These are phyloP conservation scores for Nasonia oneida DNA, from an alignment of 2,888 invertebrate species.

Conservation along the genomic window DNA sequence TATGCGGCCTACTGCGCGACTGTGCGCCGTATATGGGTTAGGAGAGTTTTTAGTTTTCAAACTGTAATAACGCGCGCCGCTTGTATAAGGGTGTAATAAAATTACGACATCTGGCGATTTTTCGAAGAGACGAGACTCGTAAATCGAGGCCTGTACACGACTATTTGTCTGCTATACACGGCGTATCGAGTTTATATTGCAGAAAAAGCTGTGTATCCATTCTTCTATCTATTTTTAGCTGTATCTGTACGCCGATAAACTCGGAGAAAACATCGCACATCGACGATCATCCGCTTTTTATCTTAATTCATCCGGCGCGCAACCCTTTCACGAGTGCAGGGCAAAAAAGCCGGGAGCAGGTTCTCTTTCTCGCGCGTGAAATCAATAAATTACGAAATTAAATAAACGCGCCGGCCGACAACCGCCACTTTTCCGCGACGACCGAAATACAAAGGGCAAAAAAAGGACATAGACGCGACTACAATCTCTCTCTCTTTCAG, in stretches of 20 bases:
- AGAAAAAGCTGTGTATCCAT: too few species aligned
- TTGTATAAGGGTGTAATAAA: not conserved
- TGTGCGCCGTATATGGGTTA: not conserved
- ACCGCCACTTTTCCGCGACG: constrained; percentile 35
- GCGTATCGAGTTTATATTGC: too few species aligned
- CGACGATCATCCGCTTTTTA: not conserved
- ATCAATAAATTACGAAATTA: constrained; percentile 57
- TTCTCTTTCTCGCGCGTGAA: constrained; percentile 9
- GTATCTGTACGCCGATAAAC: not conserved
- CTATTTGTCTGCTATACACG: too few species aligned
- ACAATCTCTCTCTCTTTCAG: not conserved
- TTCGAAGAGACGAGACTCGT: not conserved
- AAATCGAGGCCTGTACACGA: too few species aligned
- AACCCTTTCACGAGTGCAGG: not conserved
- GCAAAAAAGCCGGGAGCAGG: not conserved
- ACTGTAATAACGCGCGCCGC: not conserved
- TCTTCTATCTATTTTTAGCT: not conserved
- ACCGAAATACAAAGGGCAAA: constrained; percentile 17
- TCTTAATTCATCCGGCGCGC: not conserved
- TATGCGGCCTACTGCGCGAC: not conserved
- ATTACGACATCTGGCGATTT: not conserved
- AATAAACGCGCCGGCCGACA: constrained; percentile 39
- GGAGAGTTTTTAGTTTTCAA: not conserved
- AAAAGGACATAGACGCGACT: not conserved
- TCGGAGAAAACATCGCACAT: not conserved